Evolutionary conservation across 2,888 invertebrate species (phyloP).

Genomic region (Salpingus planirostris): DNA sequence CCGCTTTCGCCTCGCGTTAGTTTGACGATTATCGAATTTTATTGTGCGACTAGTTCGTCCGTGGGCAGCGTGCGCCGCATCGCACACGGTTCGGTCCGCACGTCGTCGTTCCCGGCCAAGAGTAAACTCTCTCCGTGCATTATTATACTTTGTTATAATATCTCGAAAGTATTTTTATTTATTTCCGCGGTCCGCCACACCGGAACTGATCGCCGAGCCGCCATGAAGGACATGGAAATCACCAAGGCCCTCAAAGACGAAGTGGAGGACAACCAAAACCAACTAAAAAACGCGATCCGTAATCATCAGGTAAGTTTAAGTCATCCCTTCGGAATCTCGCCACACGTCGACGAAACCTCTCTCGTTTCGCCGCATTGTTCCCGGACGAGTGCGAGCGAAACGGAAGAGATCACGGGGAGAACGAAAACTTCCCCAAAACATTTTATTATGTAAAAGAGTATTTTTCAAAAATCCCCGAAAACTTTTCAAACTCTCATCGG

Average conservation of each 20-base stretch:
- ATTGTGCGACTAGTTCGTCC: conserved; percentile 19
- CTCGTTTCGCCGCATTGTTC: neutral
- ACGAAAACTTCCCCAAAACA: conserved; percentile 15
- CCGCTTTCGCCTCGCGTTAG: no score
- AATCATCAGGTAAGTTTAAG: conserved; percentile 40
- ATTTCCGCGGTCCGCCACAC: no score
- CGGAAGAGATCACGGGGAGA: conserved; percentile 8
- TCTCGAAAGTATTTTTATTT: conserved; percentile 12
- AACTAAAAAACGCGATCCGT: conserved; percentile 38
- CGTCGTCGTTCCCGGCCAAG: conserved; percentile 19
- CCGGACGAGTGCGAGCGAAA: conserved; percentile 6
- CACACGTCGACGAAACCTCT: conserved; percentile 15
- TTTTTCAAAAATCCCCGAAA: no score
- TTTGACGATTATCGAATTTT: conserved; percentile 21
- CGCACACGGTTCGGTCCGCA: no score
- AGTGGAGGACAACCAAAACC: conserved; percentile 36
- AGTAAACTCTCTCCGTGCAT: conserved; percentile 8
- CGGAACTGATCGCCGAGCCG: no score
- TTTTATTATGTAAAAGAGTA: conserved; percentile 13
- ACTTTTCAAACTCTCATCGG: no score
- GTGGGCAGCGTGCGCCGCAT: conserved; percentile 21
- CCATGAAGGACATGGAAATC: conserved; percentile 37
- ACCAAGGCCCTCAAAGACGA: conserved; percentile 36
- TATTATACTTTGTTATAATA: no score
- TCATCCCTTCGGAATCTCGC: conserved; percentile 1